Percentiles rank a stretch among this genome's conserved stretches.
Conservation (phyloP, 2,113 vertebrate species). For the Regulus satrapa region DNA sequence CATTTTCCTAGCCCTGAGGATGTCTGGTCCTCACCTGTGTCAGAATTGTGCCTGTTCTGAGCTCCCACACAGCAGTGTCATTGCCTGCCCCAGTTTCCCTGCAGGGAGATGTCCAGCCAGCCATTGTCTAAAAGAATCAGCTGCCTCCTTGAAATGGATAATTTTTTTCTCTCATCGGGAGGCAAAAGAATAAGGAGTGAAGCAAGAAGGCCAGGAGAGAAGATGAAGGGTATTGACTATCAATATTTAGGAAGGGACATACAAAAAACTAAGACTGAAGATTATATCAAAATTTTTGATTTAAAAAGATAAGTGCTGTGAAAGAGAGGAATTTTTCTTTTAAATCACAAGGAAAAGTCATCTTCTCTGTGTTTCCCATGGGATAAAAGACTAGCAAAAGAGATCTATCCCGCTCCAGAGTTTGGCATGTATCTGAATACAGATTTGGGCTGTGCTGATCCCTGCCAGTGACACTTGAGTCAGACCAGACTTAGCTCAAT, state of each 20-base stretch:
- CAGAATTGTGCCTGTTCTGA: background rate
- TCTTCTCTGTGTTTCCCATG: background rate
- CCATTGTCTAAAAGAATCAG: background rate
- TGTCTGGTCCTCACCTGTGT: background rate
- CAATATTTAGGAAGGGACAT: background rate
- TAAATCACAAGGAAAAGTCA: conserved; percentile 7
- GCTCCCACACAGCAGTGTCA: accelerated
- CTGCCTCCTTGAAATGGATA: background rate
- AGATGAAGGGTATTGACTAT: background rate
- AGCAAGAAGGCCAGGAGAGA: background rate
- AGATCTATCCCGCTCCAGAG: background rate
- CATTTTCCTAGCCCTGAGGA: background rate
- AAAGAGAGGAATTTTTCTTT: background rate
- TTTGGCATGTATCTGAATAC: background rate
- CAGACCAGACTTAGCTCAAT: background rate
- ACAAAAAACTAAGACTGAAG: background rate
- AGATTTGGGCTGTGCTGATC: background rate
- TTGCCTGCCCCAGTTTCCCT: background rate
- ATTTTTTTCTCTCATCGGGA: background rate
- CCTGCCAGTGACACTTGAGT: conserved; percentile 10
- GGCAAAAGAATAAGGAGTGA: background rate
- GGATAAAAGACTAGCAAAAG: background rate
- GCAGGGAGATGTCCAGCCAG: background rate
- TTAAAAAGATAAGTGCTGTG: background rate
- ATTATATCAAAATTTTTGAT: background rate